Base-by-base conservation (phyloP, 2,888 invertebrate genomes). In the Tryphoninae sp. region DNA sequence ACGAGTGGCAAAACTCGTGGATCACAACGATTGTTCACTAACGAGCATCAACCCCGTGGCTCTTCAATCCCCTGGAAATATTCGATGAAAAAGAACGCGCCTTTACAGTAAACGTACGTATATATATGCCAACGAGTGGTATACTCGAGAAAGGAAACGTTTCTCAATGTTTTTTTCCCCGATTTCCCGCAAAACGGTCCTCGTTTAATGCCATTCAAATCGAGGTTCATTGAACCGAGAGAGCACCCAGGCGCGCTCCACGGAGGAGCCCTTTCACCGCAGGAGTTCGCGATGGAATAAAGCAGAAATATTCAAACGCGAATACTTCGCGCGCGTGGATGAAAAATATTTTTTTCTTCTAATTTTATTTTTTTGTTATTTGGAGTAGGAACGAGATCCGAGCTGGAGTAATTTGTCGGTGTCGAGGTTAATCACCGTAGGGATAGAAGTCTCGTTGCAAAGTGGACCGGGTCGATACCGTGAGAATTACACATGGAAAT, bases 401-500 rank as follows among this genome's bases (percentile, higher is more conserved):
- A 22, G 53, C 58, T 16, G 4, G 61, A 75, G 79, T 80, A 82
- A 83, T 78, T 82, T 76, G 78, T 33, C 33, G 23, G 33, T n/a
- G 26, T 61, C 0, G 1, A 22, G 6, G 45, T 13, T 42, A 64
- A 64, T 64, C 16, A 11, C 42, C 11, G 40, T 19, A 11, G 4
- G 42, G 22, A 22, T 6, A 45, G 45, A 42, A 40, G 19, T 64
- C 42, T 64, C 64, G n/a, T 23, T 33, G 7, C 68, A 33, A 67
- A 26, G 68, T 42, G 55, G 58, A 45, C 2, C 19, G 22, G 55
- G 22, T 55, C 55, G 16, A 55, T 55, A 19, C 9, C 2, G 2
- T 8, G 55, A 55, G 13, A 78, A 81, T 78, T 76, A 65, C 19
- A 22, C 55, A 78, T 71, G 72, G 68, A 79, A 73, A 82, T 82